These are phyloP conservation scores for Solea solea DNA, from an alignment of 2,113 vertebrate species.

Conservation along the genomic window DNA sequence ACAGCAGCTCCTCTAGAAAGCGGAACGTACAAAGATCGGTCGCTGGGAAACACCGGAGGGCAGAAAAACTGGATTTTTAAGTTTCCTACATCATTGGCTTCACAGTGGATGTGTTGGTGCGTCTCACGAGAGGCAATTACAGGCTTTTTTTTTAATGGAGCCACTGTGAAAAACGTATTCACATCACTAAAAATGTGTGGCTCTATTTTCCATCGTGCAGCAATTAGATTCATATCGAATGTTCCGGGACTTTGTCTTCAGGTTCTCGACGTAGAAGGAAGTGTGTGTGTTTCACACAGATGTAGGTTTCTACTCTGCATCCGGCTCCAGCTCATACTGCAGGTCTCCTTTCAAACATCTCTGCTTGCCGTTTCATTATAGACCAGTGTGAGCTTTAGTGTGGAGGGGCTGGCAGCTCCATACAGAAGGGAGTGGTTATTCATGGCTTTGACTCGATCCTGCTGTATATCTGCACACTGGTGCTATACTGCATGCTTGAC, in stretches of 20 bases:
- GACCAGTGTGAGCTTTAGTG: neutral
- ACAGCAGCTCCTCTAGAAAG: no score
- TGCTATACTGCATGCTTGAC: conserved; percentile 20
- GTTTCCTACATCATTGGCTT: neutral
- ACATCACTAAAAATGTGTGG: neutral
- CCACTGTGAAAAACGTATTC: conserved; percentile 1
- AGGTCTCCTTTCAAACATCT: neutral
- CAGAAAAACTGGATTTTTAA: neutral
- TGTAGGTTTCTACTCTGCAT: no score
- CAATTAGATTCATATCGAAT: neutral
- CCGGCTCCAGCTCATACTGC: neutral
- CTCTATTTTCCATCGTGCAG: neutral
- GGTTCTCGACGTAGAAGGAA: no score
- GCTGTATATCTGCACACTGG: conserved; percentile 14
- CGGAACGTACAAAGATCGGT: no score
- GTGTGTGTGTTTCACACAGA: neutral
- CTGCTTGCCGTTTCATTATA: neutral
- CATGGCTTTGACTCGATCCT: conserved; percentile 16
- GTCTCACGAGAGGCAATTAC: conserved; percentile 1
- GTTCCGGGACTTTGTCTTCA: neutral
- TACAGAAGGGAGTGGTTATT: conserved; percentile 37
- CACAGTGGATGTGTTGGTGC: no score
- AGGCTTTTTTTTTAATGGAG: neutral
- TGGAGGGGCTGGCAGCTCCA: conserved; percentile 4
- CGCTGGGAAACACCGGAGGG: no score